Percentiles rank a stretch among this genome's conserved stretches.
Evolutionary conservation across 2,113 vertebrate species (phyloP).

Genomic region (Micronycteris hirsuta): DNA sequence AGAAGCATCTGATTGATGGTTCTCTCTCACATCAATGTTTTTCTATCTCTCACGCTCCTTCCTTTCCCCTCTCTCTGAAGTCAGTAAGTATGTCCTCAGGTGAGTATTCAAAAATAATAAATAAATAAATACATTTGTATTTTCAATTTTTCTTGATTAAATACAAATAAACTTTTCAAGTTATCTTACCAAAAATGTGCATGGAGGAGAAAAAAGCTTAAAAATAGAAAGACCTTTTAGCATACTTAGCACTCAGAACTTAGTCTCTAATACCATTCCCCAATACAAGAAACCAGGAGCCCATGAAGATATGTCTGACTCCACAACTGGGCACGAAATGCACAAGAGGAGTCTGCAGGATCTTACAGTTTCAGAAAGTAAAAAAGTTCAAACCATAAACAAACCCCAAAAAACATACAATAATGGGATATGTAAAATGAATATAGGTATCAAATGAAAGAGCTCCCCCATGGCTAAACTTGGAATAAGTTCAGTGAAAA

Average conservation of each 20-base stretch:
- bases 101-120: too few species aligned
- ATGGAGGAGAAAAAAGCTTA: background rate
- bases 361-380: background rate
- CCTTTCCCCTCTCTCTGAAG: too few species aligned
- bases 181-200: background rate
- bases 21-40: too few species aligned
- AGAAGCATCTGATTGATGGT: too few species aligned
- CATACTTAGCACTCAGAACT: background rate
- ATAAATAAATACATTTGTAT: background rate
- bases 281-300: background rate
- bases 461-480: background rate
- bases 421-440: background rate
- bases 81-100: too few species aligned
- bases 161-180: background rate
- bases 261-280: background rate
- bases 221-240: background rate
- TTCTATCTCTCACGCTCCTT: too few species aligned
- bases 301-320: background rate
- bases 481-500: background rate
- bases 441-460: background rate
- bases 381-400: background rate
- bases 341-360: background rate
- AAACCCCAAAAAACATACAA: background rate
- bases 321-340: background rate
- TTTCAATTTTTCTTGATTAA: conserved; percentile 21